Evolutionary conservation across 2,113 vertebrate genomes (phyloP), one percentile per base, ranked within the genome.

Genomic region (Ifrita kowaldi): DNA sequence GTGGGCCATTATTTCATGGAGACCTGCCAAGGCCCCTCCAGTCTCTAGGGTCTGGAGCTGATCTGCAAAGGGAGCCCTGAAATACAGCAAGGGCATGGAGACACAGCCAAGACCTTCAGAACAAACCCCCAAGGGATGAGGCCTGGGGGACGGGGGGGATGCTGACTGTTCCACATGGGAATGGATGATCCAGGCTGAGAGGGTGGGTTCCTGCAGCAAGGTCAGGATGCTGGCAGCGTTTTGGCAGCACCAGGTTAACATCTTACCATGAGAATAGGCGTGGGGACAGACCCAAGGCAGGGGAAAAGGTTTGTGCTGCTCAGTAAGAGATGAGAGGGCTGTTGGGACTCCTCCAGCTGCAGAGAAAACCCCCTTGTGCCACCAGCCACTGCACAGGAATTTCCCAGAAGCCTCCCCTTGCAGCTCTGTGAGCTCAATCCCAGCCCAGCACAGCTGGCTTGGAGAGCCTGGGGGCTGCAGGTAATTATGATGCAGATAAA

Each of bases 121-220:
- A 46, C 42, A 67, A 70, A 13, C 13, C 46, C 22, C 28, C 12
- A 5, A 33, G 16, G 30, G 55, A 17, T 68, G 63, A 46, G 28
- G 30, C 15, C 52, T 13, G 5, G 13, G 27, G 22, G 10, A 23
- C 0, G 0, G 2, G 12, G 11, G 18, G 11, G 17, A 39, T 22
- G 27, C 60, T 10, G 4, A 18, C 32, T 41, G 21, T 74, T 24
- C 39, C 3, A 3, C 47, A 2, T 2, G 2, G 30, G 27, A 24
- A 6, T 10, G 3, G 41, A 21, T 11, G 2, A 10, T 39, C 1
- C 3, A 53, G 39, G 18, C 50, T 52, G 50, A 27, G 17, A 56
- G 13, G 24, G 49, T 15, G 23, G 67, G 26, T 33, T 62, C 11
- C 59, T 13, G 16, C 78, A 50, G 42, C 10, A 9, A 67, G 75